phyloP scores from a whole-genome alignment of 2,797 vertebrate species.

The Holocentrus rufus region DNA sequence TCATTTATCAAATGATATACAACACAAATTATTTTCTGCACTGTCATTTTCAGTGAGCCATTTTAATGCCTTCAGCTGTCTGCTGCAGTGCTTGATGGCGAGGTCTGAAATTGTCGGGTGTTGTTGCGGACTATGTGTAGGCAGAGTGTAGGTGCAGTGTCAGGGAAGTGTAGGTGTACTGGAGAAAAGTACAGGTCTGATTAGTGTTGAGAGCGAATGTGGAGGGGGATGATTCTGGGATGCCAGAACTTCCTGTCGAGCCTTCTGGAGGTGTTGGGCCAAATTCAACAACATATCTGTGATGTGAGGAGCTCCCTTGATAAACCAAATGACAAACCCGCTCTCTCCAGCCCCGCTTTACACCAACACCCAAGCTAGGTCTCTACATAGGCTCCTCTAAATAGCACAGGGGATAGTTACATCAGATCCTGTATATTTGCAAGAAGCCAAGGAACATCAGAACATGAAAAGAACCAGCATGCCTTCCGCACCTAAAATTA shows the following conservation, averaged over 20 bases:
- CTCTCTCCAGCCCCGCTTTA: conserved; percentile 53
- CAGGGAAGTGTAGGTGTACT: conserved; percentile 40
- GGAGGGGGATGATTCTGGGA: conserved; percentile 52
- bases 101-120: too few relatives aligned
- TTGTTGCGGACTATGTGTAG: too few relatives aligned
- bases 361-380: conserved; percentile 14
- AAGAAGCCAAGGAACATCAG: conserved; percentile 31
- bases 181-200: conserved; percentile 15
- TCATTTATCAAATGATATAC: not conserved
- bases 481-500: conserved; percentile 35
- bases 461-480: conserved; percentile 34
- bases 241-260: conserved; percentile 53
- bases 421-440: conserved; percentile 48
- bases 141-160: conserved; percentile 32
- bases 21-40: not conserved
- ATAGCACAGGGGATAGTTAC: conserved; percentile 38
- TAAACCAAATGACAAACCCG: conserved; percentile 43
- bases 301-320: conserved; percentile 35
- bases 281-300: conserved; percentile 43
- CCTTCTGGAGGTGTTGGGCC: conserved; percentile 61
- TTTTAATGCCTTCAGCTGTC: too few relatives aligned
- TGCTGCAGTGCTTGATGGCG: too few relatives aligned
- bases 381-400: conserved; percentile 51
- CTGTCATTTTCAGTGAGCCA: too few relatives aligned
- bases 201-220: conserved; percentile 34